Evolutionary conservation across 2,888 invertebrate genomes (phyloP), one percentile per base, ranked within the genome.

Genomic region (Prenolepis imparis): DNA sequence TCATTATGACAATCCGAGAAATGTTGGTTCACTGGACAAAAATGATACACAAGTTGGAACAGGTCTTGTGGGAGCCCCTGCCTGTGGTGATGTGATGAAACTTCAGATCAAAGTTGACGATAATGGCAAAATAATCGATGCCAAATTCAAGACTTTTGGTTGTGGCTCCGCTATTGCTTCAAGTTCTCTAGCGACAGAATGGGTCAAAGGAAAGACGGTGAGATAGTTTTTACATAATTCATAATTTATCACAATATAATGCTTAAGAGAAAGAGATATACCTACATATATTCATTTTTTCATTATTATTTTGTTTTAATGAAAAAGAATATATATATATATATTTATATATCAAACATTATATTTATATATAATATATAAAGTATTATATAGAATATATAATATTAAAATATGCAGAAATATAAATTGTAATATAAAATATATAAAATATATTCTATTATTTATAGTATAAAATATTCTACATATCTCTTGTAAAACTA

Each of bases 21-120:
- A 99, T 95, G 99, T 99, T 80, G 99, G 99, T 0, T 98, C 99
- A 0, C 93, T 99, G 91, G 98, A 99, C 94, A 99, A 99, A 95
- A 97, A 98, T 93, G 98, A 99, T 92, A 96, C 96, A 86, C 97
- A 96, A 91, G 99, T 99, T 44, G 99, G 99, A 0, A 99, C 99
- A 3, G 99, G 99, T 0, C 96, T 99, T 8, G 99, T 99, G 15
- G 99, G 99, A 32, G 99, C 99, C 5, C 99, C 99, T 3, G 99
- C 99, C 24, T 99, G 99, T 94, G 99, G 99, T 73, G 99, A 99
- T 95, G 99, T 99, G 36, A 99, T 99, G 99, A 99, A 99, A 95
- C 95, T 99, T 82, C 99, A 99, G 95, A 98, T 99, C 89, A 97
- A 97, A 95, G 97, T 99, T 63, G 99, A 99, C 93, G 98, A 98